Evolutionary conservation across 92 coral and sea anemone species (phyloP).

Genomic region (Palythoa heliodiscus): DNA sequence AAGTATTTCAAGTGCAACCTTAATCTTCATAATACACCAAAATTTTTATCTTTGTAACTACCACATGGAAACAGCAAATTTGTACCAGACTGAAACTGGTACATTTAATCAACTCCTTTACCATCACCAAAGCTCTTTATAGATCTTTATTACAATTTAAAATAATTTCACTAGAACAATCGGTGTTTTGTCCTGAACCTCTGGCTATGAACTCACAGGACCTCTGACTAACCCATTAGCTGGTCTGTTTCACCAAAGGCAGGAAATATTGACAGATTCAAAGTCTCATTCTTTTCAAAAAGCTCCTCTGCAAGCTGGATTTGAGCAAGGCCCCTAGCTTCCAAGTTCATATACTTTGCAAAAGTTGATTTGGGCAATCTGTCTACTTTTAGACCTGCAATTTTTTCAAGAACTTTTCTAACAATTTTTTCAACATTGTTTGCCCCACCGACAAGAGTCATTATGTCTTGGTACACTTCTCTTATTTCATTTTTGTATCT

Average conservation of each 20-base stretch:
- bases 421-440: conserved; percentile 26
- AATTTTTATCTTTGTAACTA: conserved; percentile 15
- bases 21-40: conserved; percentile 6
- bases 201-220: conserved; percentile 8
- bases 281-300: conserved; percentile 18
- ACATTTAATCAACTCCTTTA: conserved; percentile 7
- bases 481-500: conserved; percentile 2
- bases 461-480: neutral
- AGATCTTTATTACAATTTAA: conserved; percentile 5
- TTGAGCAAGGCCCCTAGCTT: conserved; percentile 44
- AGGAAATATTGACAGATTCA: conserved; percentile 1
- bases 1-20: conserved; percentile 3
- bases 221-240: conserved; percentile 12
- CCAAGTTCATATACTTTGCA: conserved; percentile 50
- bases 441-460: too few species aligned
- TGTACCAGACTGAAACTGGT: conserved; percentile 26
- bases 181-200: conserved; percentile 9
- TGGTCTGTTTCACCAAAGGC: neutral
- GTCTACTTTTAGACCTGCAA: conserved; percentile 6
- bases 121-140: conserved; percentile 12
- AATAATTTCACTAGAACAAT: conserved; percentile 13
- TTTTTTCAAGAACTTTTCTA: conserved; percentile 1
- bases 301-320: conserved; percentile 39
- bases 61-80: conserved; percentile 13
- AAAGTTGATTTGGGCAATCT: conserved; percentile 23